A percentile compares a stretch with the other conserved stretches of the same genome.
These are phyloP conservation scores for Mellilla xanthometata DNA, from an alignment of 2,888 invertebrate species.

Conservation along the genomic window DNA sequence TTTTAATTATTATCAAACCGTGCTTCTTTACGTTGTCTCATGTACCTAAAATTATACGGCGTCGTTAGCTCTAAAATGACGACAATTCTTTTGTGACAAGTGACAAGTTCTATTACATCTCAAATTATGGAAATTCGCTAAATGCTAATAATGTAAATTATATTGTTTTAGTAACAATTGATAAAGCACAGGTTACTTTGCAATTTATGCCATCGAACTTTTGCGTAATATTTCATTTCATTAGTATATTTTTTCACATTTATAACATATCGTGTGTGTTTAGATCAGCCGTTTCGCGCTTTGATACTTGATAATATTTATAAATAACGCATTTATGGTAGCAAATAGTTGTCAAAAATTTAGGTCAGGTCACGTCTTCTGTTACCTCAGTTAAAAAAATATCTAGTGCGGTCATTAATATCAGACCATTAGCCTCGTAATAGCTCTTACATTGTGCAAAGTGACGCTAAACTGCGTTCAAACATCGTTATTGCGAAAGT, in stretches of 20 bases:
- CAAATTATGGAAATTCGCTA: conserved; percentile 1
- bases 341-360: no score
- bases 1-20: conserved; percentile 10
- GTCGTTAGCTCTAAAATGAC: conserved; percentile 1
- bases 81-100: conserved; percentile 7
- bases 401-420: conserved; percentile 1
- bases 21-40: neutral
- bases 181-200: no score
- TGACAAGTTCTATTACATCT: conserved; percentile 1
- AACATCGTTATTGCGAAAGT: conserved; percentile 9
- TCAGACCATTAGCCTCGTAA: conserved; percentile 8
- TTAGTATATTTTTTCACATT: no score
- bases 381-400: neutral
- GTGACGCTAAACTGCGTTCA: conserved; percentile 2
- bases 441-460: conserved; percentile 7
- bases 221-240: no score
- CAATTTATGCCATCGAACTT: no score
- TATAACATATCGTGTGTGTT: no score
- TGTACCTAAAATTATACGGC: conserved; percentile 4
- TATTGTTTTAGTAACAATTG: no score
- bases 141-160: no score
- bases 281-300: no score
- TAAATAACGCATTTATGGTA: no score
- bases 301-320: no score
- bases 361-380: no score